A percentile compares a stretch with the other conserved stretches of the same genome.
Conservation (phyloP, 2,113 vertebrate genomes). For the Orycteropus afer region DNA sequence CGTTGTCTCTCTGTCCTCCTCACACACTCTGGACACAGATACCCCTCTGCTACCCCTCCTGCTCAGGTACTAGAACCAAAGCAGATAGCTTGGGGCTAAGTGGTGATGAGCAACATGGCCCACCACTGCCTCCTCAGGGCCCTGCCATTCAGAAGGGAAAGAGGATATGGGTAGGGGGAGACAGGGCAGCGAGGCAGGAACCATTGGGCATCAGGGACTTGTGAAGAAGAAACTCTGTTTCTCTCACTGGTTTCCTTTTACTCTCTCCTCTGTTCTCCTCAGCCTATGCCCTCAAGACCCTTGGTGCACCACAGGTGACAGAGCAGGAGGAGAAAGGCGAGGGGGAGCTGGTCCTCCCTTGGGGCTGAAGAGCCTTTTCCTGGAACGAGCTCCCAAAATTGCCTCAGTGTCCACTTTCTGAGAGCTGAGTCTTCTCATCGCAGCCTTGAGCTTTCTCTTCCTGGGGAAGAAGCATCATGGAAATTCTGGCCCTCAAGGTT, state of each 20-base stretch:
- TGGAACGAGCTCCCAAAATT: fast-evolving
- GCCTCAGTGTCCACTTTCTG: background rate
- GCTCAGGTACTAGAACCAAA: background rate
- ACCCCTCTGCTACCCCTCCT: fast-evolving
- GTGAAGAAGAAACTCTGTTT: no score
- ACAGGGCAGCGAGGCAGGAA: background rate
- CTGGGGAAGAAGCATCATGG: background rate
- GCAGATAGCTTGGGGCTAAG: background rate
- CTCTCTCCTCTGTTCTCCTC: background rate
- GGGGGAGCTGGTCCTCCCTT: background rate
- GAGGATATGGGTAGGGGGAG: no score
- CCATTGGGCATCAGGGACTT: background rate
- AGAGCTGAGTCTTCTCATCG: background rate
- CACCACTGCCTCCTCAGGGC: background rate
- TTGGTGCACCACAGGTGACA: background rate
- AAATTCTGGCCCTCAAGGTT: background rate
- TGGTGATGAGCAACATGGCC: background rate
- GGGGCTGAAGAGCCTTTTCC: background rate
- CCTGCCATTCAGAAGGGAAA: background rate
- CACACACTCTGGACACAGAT: background rate
- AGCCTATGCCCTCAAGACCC: background rate
- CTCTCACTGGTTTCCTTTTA: background rate
- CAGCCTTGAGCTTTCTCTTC: background rate
- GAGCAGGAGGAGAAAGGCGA: no score
- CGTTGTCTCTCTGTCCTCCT: background rate